These are phyloP conservation scores for Operophtera brumata DNA, from an alignment of 2,888 invertebrate genomes.

Conservation along the genomic window DNA sequence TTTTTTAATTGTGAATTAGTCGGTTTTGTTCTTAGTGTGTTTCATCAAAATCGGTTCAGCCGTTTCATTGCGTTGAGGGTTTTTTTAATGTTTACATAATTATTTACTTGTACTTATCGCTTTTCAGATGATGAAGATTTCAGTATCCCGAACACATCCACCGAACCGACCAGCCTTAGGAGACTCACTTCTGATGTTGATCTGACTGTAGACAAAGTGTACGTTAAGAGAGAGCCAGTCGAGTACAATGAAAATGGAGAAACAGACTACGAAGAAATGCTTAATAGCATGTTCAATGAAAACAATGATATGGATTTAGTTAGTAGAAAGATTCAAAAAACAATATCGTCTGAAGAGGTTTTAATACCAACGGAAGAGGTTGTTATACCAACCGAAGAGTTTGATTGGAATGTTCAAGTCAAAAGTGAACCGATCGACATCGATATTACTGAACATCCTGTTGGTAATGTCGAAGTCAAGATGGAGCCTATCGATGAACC, in stretches of 20 bases:
- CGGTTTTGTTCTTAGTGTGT: too few species aligned
- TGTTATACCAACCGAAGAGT: not conserved
- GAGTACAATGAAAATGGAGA: constrained; percentile 4
- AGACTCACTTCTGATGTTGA: not conserved
- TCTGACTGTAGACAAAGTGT: constrained; percentile 7
- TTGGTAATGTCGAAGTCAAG: constrained; percentile 8
- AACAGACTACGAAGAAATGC: constrained; percentile 20
- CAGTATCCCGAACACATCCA: not conserved
- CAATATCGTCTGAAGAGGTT: not conserved
- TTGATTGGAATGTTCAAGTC: constrained; percentile 10
- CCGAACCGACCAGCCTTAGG: not conserved
- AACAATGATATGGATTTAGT: not conserved
- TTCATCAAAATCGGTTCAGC: too few species aligned
- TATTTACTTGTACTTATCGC: too few species aligned
- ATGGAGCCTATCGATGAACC: constrained; percentile 11
- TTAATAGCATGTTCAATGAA: constrained; percentile 19
- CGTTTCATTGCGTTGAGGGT: too few species aligned
- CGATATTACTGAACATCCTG: constrained; percentile 11
- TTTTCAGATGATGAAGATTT: not conserved
- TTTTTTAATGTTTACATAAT: too few species aligned
- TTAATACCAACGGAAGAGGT: not conserved
- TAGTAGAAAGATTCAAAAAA: not conserved
- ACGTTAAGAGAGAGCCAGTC: constrained; percentile 9
- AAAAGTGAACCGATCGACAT: constrained; percentile 27
- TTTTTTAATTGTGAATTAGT: too few species aligned